These are phyloP conservation scores for Falco novaeseelandiae DNA, from an alignment of 2,797 vertebrate species.

Conservation along the genomic window DNA sequence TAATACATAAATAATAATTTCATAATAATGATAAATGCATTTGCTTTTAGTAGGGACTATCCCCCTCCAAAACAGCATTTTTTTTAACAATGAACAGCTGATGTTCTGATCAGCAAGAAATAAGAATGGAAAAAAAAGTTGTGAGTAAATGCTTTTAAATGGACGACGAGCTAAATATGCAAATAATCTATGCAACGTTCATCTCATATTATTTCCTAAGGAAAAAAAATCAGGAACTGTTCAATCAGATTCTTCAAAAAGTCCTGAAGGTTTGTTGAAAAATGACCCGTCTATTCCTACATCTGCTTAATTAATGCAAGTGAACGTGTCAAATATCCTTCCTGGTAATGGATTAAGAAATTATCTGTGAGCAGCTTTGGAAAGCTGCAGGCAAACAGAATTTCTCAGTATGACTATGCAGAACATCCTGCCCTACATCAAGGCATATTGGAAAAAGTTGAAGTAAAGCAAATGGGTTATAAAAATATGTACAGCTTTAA, in stretches of 20 bases:
- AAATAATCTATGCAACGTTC: background rate
- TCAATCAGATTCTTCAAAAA: background rate
- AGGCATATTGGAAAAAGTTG: background rate
- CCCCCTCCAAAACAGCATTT: background rate
- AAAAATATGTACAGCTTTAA: constrained; percentile 50
- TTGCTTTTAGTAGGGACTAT: background rate
- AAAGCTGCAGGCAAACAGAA: constrained; percentile 61
- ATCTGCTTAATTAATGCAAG: constrained; percentile 62
- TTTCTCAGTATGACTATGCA: constrained; percentile 29
- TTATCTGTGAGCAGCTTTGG: constrained; percentile 34
- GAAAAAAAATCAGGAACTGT: background rate
- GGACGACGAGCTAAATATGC: background rate
- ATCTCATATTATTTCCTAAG: background rate
- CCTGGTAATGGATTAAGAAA: constrained; percentile 55
- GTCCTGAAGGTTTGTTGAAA: background rate
- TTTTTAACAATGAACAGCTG: background rate
- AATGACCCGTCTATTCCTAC: background rate
- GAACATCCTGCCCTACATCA: constrained; percentile 29
- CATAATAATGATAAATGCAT: background rate
- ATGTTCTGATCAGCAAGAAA: background rate
- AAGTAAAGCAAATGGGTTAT: constrained; percentile 6
- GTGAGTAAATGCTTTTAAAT: background rate
- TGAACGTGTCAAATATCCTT: constrained; percentile 42
- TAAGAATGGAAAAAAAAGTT: background rate
- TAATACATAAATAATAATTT: background rate